Conservation (phyloP, 2,797 vertebrate genomes). For the Enteromius trimaculatus region DNA sequence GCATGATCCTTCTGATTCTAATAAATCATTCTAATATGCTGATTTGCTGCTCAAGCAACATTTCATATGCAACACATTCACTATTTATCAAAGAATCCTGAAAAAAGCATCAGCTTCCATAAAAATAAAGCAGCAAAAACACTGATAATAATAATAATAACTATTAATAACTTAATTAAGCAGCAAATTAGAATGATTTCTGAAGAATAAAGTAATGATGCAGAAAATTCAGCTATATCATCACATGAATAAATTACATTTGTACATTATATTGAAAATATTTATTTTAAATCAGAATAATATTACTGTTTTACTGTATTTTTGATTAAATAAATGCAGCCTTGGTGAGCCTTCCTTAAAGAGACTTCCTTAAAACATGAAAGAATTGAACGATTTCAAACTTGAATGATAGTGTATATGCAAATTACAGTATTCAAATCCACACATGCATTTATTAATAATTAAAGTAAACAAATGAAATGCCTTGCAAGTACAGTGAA, state of each 20-base stretch:
- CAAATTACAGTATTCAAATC: background rate
- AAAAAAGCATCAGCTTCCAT: background rate
- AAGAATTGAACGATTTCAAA: background rate
- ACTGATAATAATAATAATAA: background rate
- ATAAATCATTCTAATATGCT: background rate
- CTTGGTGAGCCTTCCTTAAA: background rate
- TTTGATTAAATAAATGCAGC: background rate
- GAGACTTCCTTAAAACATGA: background rate
- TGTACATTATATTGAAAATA: background rate
- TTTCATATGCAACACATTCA: background rate
- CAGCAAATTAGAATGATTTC: background rate
- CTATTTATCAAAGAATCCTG: background rate
- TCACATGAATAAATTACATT: background rate
- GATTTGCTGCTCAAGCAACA: background rate
- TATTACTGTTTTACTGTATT: background rate
- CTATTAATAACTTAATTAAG: background rate
- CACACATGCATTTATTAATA: background rate
- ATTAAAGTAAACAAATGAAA: background rate
- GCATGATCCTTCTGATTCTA: background rate
- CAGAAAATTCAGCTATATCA: background rate
- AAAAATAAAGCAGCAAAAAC: background rate
- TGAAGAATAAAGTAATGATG: background rate
- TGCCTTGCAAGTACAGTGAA: constrained; percentile 23
- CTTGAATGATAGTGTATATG: background rate
- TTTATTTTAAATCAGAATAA: background rate